Conservation (phyloP, 1,140 invertebrate genomes). For the Fopius arisanus region DNA sequence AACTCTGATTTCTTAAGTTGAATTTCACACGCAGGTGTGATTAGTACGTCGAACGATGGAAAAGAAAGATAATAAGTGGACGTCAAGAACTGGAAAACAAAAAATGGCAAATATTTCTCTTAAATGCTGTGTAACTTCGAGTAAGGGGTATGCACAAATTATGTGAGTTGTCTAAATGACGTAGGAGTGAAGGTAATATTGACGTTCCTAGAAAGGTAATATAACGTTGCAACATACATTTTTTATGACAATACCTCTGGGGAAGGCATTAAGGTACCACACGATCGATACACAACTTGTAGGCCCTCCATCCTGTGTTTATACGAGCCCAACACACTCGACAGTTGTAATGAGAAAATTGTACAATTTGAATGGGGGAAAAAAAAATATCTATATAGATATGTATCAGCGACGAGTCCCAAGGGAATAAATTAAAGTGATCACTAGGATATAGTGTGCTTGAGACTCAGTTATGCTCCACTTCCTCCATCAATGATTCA, state of each 20-base stretch:
- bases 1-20: not conserved
- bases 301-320: not conserved
- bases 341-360: slow-evolving; percentile 16
- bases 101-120: not conserved
- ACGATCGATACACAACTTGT: slow-evolving; percentile 8
- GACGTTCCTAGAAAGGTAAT: slow-evolving; percentile 13
- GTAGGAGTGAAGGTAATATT: not conserved
- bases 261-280: slow-evolving; percentile 27
- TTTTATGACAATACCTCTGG: not conserved
- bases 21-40: not conserved
- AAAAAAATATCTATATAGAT: slow-evolving; percentile 3
- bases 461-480: slow-evolving; percentile 12
- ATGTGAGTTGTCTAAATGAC: not conserved
- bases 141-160: not conserved
- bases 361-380: slow-evolving; percentile 14
- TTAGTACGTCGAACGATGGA: not conserved
- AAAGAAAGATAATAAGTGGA: not conserved
- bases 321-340: not conserved
- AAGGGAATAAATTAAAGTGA: slow-evolving; percentile 18
- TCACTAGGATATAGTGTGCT: not conserved
- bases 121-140: not conserved
- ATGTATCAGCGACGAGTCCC: not conserved
- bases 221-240: slow-evolving; percentile 5
- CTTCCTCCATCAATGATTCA: slow-evolving; percentile 19
- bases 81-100: not conserved